phyloP scores from a whole-genome alignment of 1,140 invertebrate species.

The Drosophila novamexicana region DNA sequence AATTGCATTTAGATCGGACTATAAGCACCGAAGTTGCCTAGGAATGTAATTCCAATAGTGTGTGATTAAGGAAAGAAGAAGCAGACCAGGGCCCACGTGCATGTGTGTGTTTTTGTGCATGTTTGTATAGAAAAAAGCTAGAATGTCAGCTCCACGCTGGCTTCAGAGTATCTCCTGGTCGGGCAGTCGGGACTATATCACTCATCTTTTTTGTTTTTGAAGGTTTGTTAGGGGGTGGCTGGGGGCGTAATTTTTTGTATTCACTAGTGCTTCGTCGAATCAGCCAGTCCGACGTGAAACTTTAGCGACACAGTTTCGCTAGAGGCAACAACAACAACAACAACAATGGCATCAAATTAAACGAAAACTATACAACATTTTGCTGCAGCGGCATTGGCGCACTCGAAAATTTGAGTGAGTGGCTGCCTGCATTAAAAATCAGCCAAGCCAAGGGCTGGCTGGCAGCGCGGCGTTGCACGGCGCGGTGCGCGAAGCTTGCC shows the following conservation, averaged over 20 bases:
- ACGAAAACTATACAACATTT: constrained; percentile 81
- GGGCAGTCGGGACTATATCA: neutral
- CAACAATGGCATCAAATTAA: constrained; percentile 65
- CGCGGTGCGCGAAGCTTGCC: constrained; percentile 55
- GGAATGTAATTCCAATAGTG: too few species aligned
- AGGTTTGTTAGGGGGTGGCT: too few species aligned
- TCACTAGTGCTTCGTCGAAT: constrained; percentile 20
- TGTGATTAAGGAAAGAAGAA: too few species aligned
- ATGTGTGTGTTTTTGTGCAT: too few species aligned
- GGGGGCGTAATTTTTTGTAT: constrained; percentile 1
- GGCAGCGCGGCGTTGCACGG: constrained; percentile 1
- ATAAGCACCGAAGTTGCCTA: too few species aligned
- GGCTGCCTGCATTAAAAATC: constrained; percentile 73
- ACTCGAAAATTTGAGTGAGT: constrained; percentile 80
- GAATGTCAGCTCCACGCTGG: too few species aligned
- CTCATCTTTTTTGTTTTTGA: constrained; percentile 6
- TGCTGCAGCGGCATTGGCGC: constrained; percentile 71
- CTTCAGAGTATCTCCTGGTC: too few species aligned
- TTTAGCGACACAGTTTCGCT: constrained; percentile 70
- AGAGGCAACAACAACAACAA: constrained; percentile 33
- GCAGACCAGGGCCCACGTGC: too few species aligned
- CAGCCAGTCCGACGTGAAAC: constrained; percentile 36
- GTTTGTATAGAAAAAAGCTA: too few species aligned
- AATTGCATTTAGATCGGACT: too few species aligned
- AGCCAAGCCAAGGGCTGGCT: constrained; percentile 22